Base-by-base conservation (phyloP, 1,140 invertebrate genomes). In the Macrotrachela quadricornifera region DNA sequence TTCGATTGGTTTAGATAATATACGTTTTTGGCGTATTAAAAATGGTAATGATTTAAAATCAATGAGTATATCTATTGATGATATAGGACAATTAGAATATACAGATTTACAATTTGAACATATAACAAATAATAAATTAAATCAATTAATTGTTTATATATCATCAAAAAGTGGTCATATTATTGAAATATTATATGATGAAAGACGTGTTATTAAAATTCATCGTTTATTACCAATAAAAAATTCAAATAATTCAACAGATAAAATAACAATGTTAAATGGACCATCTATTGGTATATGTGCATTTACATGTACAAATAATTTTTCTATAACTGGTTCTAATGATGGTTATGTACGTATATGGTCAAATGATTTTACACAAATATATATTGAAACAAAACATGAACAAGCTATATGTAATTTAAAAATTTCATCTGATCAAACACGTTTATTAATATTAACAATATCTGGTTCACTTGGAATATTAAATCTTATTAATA, bases 301-400 rank as follows among this genome's bases (percentile, higher is more conserved):
- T 60, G 59, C 59, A 50, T 62, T 70, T 56, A 59, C 57, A 53
- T 59, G 68, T 1, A 67, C 63, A 54, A 67, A 69, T 46, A 62
- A 65, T 1, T 69, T 67, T 54, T 70, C 67, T 63, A 65, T 66
- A 41, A 70, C 67, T 30, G 68, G 67, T 10, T 70, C 68, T 13
- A 65, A 67, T 56, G 68, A 70, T 57, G 68, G 68, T 4, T 68
- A 57, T 54, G 59, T 70, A 16, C 56, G 68, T n/a, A 56, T 70
- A 11, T 70, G 68, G 68, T 64, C 68, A 1, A 56, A 69, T 21
- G 67, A 69, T 51, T 70, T 70, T 60, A 61, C 59, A 21, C 61
- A 67, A 59, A 64, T 70, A 13, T 67, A 64, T 56, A 56, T 70
- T 10, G 68, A 70, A 57, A 66, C 67, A 4, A 37, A 58, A 62